phyloP scores from a whole-genome alignment of 2,113 vertebrate species.

The Vulpes vulpes region DNA sequence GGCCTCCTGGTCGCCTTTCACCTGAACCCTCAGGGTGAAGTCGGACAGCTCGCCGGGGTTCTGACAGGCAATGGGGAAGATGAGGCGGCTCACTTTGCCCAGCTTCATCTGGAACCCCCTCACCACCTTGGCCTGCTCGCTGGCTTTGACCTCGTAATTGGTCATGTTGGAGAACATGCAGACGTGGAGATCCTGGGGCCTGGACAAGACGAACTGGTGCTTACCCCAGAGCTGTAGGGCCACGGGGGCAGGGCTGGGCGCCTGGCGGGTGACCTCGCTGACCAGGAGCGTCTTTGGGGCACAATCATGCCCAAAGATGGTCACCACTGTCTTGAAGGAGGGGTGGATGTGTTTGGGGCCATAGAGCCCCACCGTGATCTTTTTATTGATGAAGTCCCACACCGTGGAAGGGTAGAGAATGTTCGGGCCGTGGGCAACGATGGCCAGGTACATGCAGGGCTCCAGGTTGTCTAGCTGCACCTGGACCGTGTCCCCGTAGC shows the following conservation, averaged over 20 bases:
- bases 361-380: slow-evolving; percentile 95
- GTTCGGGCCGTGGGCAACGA: slow-evolving; percentile 91
- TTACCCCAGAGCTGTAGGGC: slow-evolving; percentile 97
- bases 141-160: slow-evolving; percentile 93
- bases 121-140: slow-evolving; percentile 91
- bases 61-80: slow-evolving; percentile 93
- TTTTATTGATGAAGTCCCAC: slow-evolving; percentile 97
- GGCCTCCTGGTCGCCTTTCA: slow-evolving; percentile 93
- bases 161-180: slow-evolving; percentile 97
- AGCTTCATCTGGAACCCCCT: slow-evolving; percentile 97
- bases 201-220: slow-evolving; percentile 94
- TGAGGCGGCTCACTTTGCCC: slow-evolving; percentile 95
- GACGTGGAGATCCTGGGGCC: slow-evolving; percentile 94
- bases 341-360: slow-evolving; percentile 98
- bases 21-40: slow-evolving; percentile 95
- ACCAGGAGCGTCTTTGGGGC: slow-evolving; percentile 96
- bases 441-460: slow-evolving; percentile 96
- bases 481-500: slow-evolving; percentile 93
- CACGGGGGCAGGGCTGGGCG: slow-evolving; percentile 89
- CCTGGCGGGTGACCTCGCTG: slow-evolving; percentile 92
- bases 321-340: slow-evolving; percentile 96
- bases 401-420: slow-evolving; percentile 92
- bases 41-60: slow-evolving; percentile 91
- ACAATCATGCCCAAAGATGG: slow-evolving; percentile 96
- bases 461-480: slow-evolving; percentile 95